A percentile compares a stretch with the other conserved stretches of the same genome.
These are phyloP conservation scores for Drosophila orosa DNA, from an alignment of 1,140 invertebrate species.

Conservation along the genomic window DNA sequence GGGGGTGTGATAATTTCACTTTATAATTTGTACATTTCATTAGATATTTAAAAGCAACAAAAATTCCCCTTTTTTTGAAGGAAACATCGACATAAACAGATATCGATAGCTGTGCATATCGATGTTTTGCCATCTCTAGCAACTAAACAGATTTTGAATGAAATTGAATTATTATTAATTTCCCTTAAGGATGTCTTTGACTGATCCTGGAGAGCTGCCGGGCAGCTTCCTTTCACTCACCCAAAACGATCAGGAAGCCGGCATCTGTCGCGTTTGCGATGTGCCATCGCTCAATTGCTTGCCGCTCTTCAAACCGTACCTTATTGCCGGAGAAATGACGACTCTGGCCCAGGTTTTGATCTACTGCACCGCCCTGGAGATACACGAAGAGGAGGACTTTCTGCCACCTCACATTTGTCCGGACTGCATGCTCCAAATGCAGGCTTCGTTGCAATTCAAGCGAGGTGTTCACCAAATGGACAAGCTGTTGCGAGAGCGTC, in stretches of 20 bases:
- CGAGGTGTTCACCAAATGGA: conserved; percentile 34
- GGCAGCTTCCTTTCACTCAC: fast-evolving
- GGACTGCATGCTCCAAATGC: conserved; percentile 25
- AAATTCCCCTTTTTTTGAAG: too few species aligned
- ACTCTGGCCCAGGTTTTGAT: conserved; percentile 53
- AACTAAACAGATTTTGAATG: background rate
- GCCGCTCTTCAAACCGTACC: conserved; percentile 37
- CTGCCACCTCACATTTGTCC: conserved; percentile 58
- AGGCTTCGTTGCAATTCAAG: conserved; percentile 35
- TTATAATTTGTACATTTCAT: too few species aligned
- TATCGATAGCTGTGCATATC: too few species aligned
- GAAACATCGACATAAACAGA: too few species aligned
- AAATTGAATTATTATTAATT: background rate
- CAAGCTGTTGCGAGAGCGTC: conserved; percentile 21
- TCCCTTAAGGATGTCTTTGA: background rate
- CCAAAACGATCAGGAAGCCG: too few species aligned
- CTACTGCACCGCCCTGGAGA: conserved; percentile 54
- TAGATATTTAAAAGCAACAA: too few species aligned
- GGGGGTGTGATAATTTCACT: too few species aligned
- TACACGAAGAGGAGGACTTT: conserved; percentile 49
- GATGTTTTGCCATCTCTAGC: background rate
- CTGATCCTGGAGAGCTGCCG: background rate
- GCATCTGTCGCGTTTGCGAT: conserved; percentile 60
- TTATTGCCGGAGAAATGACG: conserved; percentile 44
- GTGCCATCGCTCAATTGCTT: conserved; percentile 12